Evolutionary conservation across 2,888 invertebrate species (phyloP).

Genomic region (Dascillus cervinus): DNA sequence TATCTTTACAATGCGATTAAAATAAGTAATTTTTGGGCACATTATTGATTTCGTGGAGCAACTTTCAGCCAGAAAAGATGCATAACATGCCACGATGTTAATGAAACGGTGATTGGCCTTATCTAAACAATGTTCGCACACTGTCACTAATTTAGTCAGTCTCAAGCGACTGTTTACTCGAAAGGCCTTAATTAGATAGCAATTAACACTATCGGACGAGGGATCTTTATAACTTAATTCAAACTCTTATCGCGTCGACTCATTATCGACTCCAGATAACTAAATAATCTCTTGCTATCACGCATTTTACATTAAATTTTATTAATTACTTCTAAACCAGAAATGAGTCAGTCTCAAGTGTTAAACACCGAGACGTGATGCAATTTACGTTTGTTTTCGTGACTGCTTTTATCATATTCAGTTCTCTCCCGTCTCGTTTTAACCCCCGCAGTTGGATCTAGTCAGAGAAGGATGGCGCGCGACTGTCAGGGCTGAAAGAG

Average conservation of each 20-base stretch:
- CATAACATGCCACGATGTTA: no score
- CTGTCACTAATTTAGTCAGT: constrained; percentile 10
- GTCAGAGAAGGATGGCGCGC: no score
- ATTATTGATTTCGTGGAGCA: no score
- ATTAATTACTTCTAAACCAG: constrained; percentile 13
- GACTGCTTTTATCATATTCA: no score
- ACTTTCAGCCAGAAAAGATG: no score
- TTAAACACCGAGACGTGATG: constrained; percentile 12
- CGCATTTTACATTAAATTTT: constrained; percentile 12
- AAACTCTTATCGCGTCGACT: constrained; percentile 9
- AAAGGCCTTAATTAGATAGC: constrained; percentile 9
- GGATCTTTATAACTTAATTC: constrained; percentile 20
- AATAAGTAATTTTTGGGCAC: no score
- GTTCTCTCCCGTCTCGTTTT: no score
- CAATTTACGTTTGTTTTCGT: constrained; percentile 14
- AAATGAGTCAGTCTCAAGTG: constrained; percentile 10
- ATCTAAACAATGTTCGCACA: no score
- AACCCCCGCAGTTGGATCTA: no score
- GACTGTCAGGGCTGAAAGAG: no score
- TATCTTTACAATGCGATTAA: no score
- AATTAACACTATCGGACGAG: constrained; percentile 13
- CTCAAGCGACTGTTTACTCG: constrained; percentile 9
- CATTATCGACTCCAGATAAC: constrained; percentile 12
- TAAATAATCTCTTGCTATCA: constrained; percentile 10
- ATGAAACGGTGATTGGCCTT: no score